A percentile compares a stretch with the other conserved stretches of the same genome.
Conservation (phyloP, 2,888 invertebrate genomes). For the Scaptomyza flava region DNA sequence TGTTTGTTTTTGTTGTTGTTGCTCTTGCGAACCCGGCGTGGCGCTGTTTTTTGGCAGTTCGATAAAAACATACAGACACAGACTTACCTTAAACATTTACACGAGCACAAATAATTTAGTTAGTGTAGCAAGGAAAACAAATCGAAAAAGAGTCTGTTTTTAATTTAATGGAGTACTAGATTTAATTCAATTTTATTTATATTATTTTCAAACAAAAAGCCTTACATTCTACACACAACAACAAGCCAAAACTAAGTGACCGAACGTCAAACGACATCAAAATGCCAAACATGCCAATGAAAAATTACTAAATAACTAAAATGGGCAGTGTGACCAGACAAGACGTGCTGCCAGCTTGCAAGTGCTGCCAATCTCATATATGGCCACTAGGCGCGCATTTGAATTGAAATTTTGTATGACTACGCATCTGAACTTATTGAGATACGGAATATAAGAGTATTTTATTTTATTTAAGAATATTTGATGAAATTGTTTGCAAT, state of each 20-base stretch:
- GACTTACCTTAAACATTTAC: constrained; percentile 62
- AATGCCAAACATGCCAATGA: constrained; percentile 1
- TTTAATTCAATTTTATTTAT: constrained; percentile 13
- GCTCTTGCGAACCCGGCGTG: constrained; percentile 47
- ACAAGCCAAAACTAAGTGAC: constrained; percentile 33
- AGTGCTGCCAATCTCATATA: constrained; percentile 20
- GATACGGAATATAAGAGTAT: not conserved
- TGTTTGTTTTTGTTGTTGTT: constrained; percentile 1
- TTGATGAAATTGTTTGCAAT: too few species aligned
- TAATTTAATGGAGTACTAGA: constrained; percentile 40
- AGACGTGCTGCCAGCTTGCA: constrained; percentile 10
- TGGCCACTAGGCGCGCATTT: constrained; percentile 3
- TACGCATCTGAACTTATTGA: not conserved
- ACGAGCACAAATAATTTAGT: constrained; percentile 61
- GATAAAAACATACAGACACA: not conserved
- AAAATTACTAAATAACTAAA: constrained; percentile 13
- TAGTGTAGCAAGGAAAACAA: constrained; percentile 19
- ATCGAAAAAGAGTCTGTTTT: constrained; percentile 40
- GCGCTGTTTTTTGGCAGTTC: constrained; percentile 18
- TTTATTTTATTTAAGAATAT: not conserved
- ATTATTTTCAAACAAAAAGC: constrained; percentile 48
- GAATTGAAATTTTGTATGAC: not conserved
- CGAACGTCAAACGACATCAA: not conserved
- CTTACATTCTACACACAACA: constrained; percentile 41
- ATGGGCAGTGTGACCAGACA: not conserved